Percentiles rank a stretch among this genome's conserved stretches.
phyloP scores from a whole-genome alignment of 2,797 vertebrate species.

The Avahi laniger region DNA sequence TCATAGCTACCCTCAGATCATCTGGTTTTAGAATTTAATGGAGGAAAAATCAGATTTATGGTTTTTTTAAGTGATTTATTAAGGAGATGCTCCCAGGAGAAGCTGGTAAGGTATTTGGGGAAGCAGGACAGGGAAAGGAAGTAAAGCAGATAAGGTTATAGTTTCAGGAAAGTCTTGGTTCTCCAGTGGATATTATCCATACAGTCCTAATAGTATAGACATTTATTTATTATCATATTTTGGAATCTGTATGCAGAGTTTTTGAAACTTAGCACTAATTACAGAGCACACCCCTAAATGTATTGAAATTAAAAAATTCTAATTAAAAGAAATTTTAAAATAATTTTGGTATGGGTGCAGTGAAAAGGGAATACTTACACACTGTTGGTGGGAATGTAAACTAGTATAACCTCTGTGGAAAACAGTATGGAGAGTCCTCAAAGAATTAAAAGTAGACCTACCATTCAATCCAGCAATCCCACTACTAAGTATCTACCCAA shows the following conservation, averaged over 20 bases:
- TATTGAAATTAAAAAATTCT: not conserved
- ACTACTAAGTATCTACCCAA: not conserved
- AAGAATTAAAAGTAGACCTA: not conserved
- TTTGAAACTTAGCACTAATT: not conserved
- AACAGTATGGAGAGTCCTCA: not conserved
- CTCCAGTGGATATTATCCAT: not conserved
- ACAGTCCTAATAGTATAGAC: not conserved
- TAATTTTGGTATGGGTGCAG: not conserved
- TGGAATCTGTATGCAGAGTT: not conserved
- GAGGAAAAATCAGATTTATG: not conserved
- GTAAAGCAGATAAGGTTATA: not conserved
- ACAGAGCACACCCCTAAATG: not conserved
- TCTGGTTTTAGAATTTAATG: not conserved
- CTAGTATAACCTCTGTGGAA: not conserved
- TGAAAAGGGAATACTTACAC: not conserved
- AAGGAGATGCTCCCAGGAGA: not conserved
- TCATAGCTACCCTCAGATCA: not conserved
- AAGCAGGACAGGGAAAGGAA: not conserved
- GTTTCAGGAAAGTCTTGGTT: not conserved
- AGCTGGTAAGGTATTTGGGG: not conserved
- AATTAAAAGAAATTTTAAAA: not conserved
- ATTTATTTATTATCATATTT: not conserved
- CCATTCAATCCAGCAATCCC: not conserved
- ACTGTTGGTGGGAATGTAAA: not conserved
- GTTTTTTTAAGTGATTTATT: not conserved